Evolutionary conservation across 2,797 vertebrate genomes (phyloP), one percentile per base, ranked within the genome.

Genomic region (Squalus acanthias): DNA sequence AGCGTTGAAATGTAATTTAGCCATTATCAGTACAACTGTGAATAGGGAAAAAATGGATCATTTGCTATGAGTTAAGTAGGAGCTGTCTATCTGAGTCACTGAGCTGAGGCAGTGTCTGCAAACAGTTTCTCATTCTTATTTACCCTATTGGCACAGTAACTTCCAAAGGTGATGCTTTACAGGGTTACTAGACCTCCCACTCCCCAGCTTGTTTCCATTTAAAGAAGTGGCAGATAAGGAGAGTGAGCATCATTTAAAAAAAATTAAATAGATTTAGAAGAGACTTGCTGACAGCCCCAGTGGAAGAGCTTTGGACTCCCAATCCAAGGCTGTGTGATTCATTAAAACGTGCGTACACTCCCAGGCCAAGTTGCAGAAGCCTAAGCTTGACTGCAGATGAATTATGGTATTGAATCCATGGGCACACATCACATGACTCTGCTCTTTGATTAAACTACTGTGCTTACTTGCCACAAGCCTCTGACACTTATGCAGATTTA

Each of bases 101-200:
- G 97, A 97, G 97, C 97, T 96, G 95, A 97, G 96, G 96, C 94
- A 74, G 94, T 57, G 70, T n/a, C 72, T 39, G 79, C 96, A 97
- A 97, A 97, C 94, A 96, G 97, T 96, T 97, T 96, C 97, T 96
- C 96, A 82, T 96, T 97, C 96, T 97, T 97, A 97, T 60, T 97
- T 65, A 33, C 57, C 33, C 88, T 26, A 0, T 53, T 89, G 50
- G 24, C 50, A 89, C 29, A 12, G 87, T 26, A 26, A 91, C 33
- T 91, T 91, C 26, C 26, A 91, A 91, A 91, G 88, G 26, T 91
- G 29, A 63, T 63, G 50, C 57, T 60, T 91, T 91, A 29, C 88
- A 85, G 82, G 20, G 46, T 85, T 85, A 50, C 82, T 39, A 85
- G 82, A 50, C 20, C 46, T 85, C 9, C 46, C 17, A 53, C 26